These are phyloP conservation scores for Zosterops japonicus DNA, from an alignment of 2,113 vertebrate genomes.

Conservation along the genomic window DNA sequence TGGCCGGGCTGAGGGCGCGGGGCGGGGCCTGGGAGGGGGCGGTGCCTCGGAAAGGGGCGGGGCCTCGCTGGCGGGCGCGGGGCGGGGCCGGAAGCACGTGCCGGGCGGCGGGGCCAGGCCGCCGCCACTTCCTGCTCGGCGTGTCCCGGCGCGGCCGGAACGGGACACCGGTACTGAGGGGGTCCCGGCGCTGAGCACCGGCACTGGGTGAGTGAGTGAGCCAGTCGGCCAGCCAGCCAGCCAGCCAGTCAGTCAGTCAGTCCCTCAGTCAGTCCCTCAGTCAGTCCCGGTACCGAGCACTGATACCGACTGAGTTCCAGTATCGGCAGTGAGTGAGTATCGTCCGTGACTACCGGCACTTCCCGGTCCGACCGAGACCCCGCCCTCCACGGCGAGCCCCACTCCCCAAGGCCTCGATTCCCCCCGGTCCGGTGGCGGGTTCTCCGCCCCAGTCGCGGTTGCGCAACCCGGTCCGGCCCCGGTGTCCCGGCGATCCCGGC, in stretches of 20 bases:
- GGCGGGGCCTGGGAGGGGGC: not conserved
- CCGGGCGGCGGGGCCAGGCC: not conserved
- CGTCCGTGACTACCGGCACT: not conserved
- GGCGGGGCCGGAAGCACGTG: not conserved
- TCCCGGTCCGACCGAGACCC: not conserved
- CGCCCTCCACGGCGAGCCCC: not conserved
- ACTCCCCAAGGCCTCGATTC: no score
- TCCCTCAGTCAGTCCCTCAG: not conserved
- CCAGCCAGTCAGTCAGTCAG: no score
- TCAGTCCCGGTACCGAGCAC: not conserved
- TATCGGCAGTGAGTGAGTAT: not conserved
- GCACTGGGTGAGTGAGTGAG: not conserved
- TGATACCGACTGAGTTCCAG: not conserved
- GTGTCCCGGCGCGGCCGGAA: not conserved
- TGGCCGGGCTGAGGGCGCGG: not conserved
- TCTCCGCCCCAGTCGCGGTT: not conserved
- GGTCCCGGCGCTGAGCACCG: no score
- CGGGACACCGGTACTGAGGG: not conserved
- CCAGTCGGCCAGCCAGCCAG: not conserved
- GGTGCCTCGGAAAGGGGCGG: not conserved
- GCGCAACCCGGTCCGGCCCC: no score
- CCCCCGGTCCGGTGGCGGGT: no score
- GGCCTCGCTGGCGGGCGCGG: not conserved
- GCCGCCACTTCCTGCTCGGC: not conserved
- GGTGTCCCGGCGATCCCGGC: not conserved